Conservation (phyloP, 2,888 invertebrate genomes). For the Hirtodrosophila trivittata region DNA sequence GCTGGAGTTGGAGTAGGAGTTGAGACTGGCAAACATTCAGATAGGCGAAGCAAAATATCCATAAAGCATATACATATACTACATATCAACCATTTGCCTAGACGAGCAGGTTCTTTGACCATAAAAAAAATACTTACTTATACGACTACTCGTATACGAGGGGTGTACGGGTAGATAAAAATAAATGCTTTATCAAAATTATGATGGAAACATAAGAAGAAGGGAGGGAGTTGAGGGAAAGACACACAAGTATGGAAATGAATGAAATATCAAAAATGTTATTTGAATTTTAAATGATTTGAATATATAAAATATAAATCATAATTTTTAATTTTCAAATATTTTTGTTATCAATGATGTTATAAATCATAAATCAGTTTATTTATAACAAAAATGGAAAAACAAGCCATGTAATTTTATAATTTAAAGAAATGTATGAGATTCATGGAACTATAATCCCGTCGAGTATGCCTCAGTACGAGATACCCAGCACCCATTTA, state of each 20-base stretch:
- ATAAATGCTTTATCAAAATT: slow-evolving; percentile 28
- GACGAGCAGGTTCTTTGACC: slow-evolving; percentile 8
- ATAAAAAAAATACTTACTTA: slow-evolving; percentile 28
- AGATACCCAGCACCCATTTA: no score
- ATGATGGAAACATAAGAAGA: slow-evolving; percentile 27
- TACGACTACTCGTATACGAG: neutral
- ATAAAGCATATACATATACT: slow-evolving; percentile 46
- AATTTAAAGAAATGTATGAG: no score
- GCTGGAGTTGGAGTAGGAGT: slow-evolving; percentile 13
- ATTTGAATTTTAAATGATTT: slow-evolving; percentile 30
- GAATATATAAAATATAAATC: slow-evolving; percentile 11
- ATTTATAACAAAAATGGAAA: no score
- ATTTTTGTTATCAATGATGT: no score
- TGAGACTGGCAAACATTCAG: slow-evolving; percentile 58
- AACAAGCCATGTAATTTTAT: no score
- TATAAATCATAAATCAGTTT: no score
- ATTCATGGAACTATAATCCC: no score
- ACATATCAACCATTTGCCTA: slow-evolving; percentile 28
- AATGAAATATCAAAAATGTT: slow-evolving; percentile 12
- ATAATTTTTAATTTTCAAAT: neutral
- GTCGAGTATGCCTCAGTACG: no score
- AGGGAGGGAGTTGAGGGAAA: no score
- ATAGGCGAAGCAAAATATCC: slow-evolving; percentile 56
- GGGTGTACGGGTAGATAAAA: slow-evolving; percentile 26
- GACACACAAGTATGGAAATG: slow-evolving; percentile 18